Percentiles rank a stretch among this genome's conserved stretches.
phyloP scores from a whole-genome alignment of 2,113 vertebrate genomes.

The Poecilia latipinna region DNA sequence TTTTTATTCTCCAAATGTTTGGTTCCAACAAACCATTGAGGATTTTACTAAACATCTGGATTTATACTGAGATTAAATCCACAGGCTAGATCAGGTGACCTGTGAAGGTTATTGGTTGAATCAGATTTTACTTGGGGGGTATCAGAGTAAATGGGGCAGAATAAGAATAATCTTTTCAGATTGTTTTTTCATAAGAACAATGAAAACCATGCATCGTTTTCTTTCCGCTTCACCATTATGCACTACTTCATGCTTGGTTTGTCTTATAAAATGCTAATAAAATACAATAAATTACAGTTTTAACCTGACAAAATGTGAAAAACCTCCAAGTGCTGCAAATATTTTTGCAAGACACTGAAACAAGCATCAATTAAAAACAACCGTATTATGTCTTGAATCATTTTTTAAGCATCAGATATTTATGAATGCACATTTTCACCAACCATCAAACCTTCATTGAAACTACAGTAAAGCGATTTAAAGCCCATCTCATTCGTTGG shows the following conservation, averaged over 20 bases:
- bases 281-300: background rate
- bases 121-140: background rate
- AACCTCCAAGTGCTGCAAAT: background rate
- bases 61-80: background rate
- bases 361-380: background rate
- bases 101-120: background rate
- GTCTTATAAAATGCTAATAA: background rate
- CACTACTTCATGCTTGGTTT: background rate
- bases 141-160: background rate
- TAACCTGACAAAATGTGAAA: background rate
- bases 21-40: background rate
- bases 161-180: background rate
- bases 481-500: background rate
- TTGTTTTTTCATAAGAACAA: background rate
- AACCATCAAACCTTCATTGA: constrained; percentile 8
- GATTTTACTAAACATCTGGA: background rate
- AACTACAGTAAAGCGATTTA: constrained; percentile 10
- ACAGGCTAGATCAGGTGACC: background rate
- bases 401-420: background rate
- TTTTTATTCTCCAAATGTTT: background rate
- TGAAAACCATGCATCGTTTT: background rate
- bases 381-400: constrained; percentile 10
- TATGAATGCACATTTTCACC: constrained; percentile 4
- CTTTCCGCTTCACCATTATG: background rate
- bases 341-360: background rate